Evolutionary conservation across 1,140 invertebrate genomes (phyloP).

Genomic region (Latrodectus geometricus): DNA sequence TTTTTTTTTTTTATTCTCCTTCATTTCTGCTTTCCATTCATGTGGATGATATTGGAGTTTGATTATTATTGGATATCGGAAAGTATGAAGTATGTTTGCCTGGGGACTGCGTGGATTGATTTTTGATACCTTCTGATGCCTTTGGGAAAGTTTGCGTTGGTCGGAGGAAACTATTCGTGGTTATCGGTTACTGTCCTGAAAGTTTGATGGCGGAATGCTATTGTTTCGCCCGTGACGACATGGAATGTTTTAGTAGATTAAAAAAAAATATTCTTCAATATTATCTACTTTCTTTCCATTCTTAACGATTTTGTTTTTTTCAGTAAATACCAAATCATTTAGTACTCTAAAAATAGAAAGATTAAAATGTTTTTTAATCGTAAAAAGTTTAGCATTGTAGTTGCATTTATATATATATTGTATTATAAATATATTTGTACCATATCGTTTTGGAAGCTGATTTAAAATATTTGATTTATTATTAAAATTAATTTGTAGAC

Average conservation of each 20-base stretch:
- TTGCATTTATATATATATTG: too few relatives aligned
- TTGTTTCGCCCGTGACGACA: background rate
- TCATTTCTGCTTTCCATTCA: background rate
- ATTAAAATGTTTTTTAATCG: too few relatives aligned
- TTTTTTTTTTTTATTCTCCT: too few relatives aligned
- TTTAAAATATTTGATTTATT: too few relatives aligned
- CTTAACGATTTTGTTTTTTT: too few relatives aligned
- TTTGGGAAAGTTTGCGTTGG: background rate
- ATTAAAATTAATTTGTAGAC: too few relatives aligned
- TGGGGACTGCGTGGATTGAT: background rate
- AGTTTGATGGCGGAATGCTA: background rate
- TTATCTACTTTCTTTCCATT: too few relatives aligned
- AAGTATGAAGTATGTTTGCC: conserved; percentile 1
- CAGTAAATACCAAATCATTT: too few relatives aligned
- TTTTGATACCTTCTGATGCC: background rate
- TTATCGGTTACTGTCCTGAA: background rate
- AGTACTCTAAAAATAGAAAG: too few relatives aligned
- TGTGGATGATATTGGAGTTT: conserved; percentile 9
- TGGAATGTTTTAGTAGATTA: background rate
- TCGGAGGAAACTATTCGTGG: background rate
- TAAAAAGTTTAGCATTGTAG: too few relatives aligned
- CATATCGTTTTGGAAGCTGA: too few relatives aligned
- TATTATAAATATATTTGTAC: too few relatives aligned
- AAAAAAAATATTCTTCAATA: background rate
- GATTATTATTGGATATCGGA: conserved; percentile 22